phyloP scores from a whole-genome alignment of 2,113 vertebrate genomes.

The Ancistrus triradiatus region DNA sequence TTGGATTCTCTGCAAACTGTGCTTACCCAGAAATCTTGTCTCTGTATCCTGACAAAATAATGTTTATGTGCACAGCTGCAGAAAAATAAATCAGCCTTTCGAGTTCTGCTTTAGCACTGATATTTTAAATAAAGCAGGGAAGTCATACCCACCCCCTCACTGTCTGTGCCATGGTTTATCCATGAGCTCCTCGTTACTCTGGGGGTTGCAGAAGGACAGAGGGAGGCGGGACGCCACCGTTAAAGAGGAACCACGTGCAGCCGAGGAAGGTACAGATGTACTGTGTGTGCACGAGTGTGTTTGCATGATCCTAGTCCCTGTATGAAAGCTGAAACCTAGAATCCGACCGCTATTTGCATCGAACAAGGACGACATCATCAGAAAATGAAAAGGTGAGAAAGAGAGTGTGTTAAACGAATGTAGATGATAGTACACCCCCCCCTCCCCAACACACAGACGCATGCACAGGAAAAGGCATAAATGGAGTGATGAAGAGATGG shows the following conservation, averaged over 20 bases:
- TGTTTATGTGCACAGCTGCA: background rate
- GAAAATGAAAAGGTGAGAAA: background rate
- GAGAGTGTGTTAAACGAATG: too few species aligned
- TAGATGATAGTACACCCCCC: too few species aligned
- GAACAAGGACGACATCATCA: background rate
- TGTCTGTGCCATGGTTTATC: slow-evolving; percentile 5
- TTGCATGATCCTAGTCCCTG: background rate
- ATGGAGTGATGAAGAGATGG: too few species aligned
- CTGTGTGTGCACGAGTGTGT: background rate
- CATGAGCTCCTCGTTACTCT: slow-evolving; percentile 7
- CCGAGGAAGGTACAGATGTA: background rate
- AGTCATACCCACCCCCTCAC: background rate
- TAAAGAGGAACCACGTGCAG: background rate
- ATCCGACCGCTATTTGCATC: background rate
- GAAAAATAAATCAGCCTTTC: background rate
- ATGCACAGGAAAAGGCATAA: too few species aligned
- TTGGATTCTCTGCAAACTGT: too few species aligned
- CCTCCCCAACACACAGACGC: too few species aligned
- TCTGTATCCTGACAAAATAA: background rate
- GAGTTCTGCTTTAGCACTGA: background rate
- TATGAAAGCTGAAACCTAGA: background rate
- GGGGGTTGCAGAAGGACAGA: background rate
- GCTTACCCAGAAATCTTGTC: too few species aligned
- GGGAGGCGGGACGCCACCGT: background rate
- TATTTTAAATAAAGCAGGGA: background rate